A percentile compares a stretch with the other conserved stretches of the same genome.
Evolutionary conservation across 2,888 invertebrate species (phyloP).

Genomic region (Gastracanthus pulcherrimus): DNA sequence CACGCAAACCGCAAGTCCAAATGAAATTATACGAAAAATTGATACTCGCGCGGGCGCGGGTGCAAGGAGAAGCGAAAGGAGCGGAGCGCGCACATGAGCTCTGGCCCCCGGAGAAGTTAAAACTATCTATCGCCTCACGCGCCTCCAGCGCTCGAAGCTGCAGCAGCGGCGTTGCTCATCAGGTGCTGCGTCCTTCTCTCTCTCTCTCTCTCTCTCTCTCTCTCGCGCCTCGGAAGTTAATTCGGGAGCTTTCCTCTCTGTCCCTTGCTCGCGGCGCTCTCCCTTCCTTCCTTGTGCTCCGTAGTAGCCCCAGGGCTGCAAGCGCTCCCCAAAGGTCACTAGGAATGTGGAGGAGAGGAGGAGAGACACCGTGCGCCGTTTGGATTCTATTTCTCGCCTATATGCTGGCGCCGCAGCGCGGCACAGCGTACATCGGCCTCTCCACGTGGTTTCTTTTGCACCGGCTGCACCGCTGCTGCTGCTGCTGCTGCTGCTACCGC

Average conservation of each 20-base stretch:
- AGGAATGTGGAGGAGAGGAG: slow-evolving; percentile 61
- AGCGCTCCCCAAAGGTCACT: slow-evolving; percentile 60
- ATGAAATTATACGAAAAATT: too few species aligned
- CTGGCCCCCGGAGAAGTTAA: slow-evolving; percentile 34
- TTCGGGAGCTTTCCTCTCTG: slow-evolving; percentile 28
- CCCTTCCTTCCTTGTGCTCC: background rate
- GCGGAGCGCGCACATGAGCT: background rate
- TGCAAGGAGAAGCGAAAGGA: too few species aligned
- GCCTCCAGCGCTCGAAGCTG: slow-evolving; percentile 31
- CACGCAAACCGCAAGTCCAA: too few species aligned
- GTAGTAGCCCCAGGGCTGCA: background rate
- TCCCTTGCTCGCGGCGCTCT: background rate
- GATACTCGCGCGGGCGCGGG: background rate
- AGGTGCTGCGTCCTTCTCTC: slow-evolving; percentile 57
- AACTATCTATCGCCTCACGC: slow-evolving; percentile 30
- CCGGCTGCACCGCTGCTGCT: background rate
- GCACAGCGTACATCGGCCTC: slow-evolving; percentile 10
- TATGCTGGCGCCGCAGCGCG: slow-evolving; percentile 61
- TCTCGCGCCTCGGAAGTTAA: slow-evolving; percentile 16
- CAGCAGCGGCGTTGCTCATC: slow-evolving; percentile 4
- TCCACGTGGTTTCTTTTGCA: slow-evolving; percentile 21
- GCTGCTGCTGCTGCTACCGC: too few species aligned
- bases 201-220: slow-evolving; percentile 9
- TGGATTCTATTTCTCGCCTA: slow-evolving; percentile 71
- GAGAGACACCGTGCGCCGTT: slow-evolving; percentile 30